These are phyloP conservation scores for Glyphotaelius pellucidus DNA, from an alignment of 2,888 invertebrate species.

Conservation along the genomic window DNA sequence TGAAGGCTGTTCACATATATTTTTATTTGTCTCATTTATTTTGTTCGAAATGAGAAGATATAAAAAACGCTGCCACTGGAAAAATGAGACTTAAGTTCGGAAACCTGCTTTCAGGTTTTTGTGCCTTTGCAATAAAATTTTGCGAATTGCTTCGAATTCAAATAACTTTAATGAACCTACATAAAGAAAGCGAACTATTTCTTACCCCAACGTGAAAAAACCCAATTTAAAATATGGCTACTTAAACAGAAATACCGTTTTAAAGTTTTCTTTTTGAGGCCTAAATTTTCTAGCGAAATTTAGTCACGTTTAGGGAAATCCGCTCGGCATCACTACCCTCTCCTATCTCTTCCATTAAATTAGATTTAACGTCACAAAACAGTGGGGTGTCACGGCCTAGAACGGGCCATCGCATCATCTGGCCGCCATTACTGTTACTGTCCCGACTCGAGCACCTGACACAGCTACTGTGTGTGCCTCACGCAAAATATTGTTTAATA, in stretches of 20 bases:
- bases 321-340: background rate
- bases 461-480: background rate
- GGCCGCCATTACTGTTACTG: slow-evolving; percentile 9
- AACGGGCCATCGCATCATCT: slow-evolving; percentile 25
- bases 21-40: background rate
- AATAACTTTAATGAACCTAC: background rate
- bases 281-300: background rate
- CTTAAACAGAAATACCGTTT: background rate
- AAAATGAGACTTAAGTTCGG: background rate
- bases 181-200: background rate
- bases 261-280: background rate
- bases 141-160: background rate
- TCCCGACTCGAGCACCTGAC: background rate
- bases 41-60: background rate
- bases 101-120: background rate
- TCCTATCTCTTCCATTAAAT: slow-evolving; percentile 32
- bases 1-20: background rate
- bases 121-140: background rate
- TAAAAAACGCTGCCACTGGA: background rate
- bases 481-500: background rate
- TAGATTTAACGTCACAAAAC: slow-evolving; percentile 28
- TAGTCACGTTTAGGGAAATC: background rate
- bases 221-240: background rate
- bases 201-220: background rate
- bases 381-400: background rate